phyloP scores from a whole-genome alignment of 2,888 invertebrate species.

The Coelopa pilipes region DNA sequence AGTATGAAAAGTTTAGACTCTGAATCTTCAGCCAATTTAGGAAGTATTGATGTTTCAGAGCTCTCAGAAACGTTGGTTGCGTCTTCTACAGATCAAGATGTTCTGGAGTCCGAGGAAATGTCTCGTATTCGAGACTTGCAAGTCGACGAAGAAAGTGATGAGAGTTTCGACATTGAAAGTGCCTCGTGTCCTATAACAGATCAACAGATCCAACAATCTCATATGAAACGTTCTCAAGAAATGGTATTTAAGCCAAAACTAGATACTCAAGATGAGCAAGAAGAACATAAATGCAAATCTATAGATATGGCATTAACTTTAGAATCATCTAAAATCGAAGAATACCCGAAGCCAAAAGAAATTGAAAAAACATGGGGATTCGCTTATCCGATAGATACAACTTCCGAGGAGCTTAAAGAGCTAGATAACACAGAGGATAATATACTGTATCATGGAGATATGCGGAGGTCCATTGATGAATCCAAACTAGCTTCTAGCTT shows the following conservation, averaged over 20 bases:
- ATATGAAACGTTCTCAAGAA: conserved; percentile 89
- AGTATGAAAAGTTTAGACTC: conserved; percentile 90
- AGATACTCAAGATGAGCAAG: conserved; percentile 58
- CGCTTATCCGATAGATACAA: conserved; percentile 61
- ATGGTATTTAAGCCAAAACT: conserved; percentile 84
- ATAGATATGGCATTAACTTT: conserved; percentile 57
- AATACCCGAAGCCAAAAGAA: conserved; percentile 54
- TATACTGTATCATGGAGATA: conserved; percentile 56
- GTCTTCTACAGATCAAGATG: conserved; percentile 79
- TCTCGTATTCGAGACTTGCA: conserved; percentile 71
- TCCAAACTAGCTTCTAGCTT: conserved; percentile 70
- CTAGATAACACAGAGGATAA: conserved; percentile 55
- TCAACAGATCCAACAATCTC: conserved; percentile 72
- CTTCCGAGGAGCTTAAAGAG: conserved; percentile 57
- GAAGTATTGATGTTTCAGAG: conserved; percentile 91
- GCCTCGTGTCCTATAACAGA: conserved; percentile 52
- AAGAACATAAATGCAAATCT: conserved; percentile 55
- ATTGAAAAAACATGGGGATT: conserved; percentile 58
- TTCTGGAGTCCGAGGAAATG: conserved; percentile 68
- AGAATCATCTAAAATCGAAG: conserved; percentile 48
- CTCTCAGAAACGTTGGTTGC: conserved; percentile 93
- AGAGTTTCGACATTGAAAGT: conserved; percentile 63
- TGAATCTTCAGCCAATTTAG: conserved; percentile 88
- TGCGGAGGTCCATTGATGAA: conserved; percentile 64
- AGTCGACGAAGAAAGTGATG: conserved; percentile 69